Evolutionary conservation across 2,797 vertebrate species (phyloP), one percentile per base, ranked within the genome.

Genomic region (Coendou prehensilis): DNA sequence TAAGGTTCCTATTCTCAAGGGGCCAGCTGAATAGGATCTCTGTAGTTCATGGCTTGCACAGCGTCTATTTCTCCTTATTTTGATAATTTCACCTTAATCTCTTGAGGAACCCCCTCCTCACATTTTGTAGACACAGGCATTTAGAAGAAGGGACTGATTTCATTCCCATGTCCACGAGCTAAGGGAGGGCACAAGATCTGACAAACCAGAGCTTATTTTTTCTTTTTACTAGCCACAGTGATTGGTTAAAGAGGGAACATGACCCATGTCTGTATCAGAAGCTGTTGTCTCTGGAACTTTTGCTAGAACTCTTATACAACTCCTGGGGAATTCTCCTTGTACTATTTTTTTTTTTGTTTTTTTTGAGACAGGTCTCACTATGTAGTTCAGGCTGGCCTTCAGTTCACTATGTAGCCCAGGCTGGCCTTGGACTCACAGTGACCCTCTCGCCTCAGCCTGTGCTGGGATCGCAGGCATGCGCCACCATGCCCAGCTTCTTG

Each of bases 21-120:
- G 8, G 0, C 33, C 10, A 8, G 0, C 1, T 63, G n/a, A 22
- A 2, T 26, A 30, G 10, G 45, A 57, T 6, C 18, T 90, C 41
- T 61, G 18, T 11, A 47, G 9, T 63, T 63, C 50, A 69, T 59
- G 50, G 2, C 30, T 81, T 20, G 28, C 9, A 41, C 0, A 30
- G 23, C 30, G 33, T 86, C 37, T 45, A 0, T 52, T 81, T 81
- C 45, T 89, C 76, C 26, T 80, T 37, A 79, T 52, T 76, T 89
- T 80, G 54, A 41, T 73, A 45, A 41, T 20, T 6, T 52, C 9
- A 47, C 0, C 11, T 64, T 79, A n/a, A 6, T 69, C 37, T 84
- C 23, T 69, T 17, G 28, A 59, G 13, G 78, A 23, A 41, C 11
- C 14, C 13, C 50, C 22, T 15, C 3, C 11, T n/a, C 30, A 41